These are phyloP conservation scores for Carettochelys insculpta DNA, from an alignment of 2,113 vertebrate species.

Conservation along the genomic window DNA sequence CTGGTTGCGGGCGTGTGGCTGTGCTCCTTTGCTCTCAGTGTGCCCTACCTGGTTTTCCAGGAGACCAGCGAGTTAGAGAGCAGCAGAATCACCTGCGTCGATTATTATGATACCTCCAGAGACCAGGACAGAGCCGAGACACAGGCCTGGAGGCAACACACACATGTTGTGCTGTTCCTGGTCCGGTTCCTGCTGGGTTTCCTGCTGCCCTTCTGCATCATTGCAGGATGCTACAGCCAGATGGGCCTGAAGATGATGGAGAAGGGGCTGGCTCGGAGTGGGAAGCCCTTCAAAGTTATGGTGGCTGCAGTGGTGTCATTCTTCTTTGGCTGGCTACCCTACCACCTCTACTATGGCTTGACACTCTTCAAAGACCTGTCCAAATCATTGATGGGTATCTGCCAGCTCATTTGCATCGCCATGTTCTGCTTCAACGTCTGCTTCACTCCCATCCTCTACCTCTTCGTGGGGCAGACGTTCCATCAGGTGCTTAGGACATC, in stretches of 20 bases:
- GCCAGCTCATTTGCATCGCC: neutral
- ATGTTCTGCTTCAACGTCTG: slow-evolving; percentile 50
- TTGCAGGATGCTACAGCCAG: slow-evolving; percentile 79
- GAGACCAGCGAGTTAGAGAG: neutral
- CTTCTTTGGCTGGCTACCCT: slow-evolving; percentile 86
- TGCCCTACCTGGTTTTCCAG: slow-evolving; percentile 39
- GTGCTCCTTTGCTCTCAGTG: neutral
- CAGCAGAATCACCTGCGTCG: slow-evolving; percentile 27
- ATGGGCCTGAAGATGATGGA: slow-evolving; percentile 78
- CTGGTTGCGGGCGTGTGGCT: neutral
- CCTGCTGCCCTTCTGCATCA: slow-evolving; percentile 78
- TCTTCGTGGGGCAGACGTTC: slow-evolving; percentile 62
- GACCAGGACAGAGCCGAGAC: slow-evolving; percentile 4
- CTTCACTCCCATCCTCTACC: slow-evolving; percentile 64
- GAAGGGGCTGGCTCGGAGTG: slow-evolving; percentile 71
- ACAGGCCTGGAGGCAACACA: neutral
- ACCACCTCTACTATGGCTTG: slow-evolving; percentile 73
- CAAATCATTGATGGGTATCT: neutral
- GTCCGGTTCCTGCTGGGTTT: slow-evolving; percentile 73
- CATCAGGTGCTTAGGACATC: slow-evolving; percentile 59
- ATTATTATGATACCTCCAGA: slow-evolving; percentile 38
- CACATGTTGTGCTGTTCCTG: slow-evolving; percentile 29
- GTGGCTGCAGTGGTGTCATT: slow-evolving; percentile 79
- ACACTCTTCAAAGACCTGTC: neutral
- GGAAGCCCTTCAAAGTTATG: slow-evolving; percentile 86